Evolutionary conservation across 2,888 invertebrate genomes (phyloP).

Genomic region (Agonum fuliginosum): DNA sequence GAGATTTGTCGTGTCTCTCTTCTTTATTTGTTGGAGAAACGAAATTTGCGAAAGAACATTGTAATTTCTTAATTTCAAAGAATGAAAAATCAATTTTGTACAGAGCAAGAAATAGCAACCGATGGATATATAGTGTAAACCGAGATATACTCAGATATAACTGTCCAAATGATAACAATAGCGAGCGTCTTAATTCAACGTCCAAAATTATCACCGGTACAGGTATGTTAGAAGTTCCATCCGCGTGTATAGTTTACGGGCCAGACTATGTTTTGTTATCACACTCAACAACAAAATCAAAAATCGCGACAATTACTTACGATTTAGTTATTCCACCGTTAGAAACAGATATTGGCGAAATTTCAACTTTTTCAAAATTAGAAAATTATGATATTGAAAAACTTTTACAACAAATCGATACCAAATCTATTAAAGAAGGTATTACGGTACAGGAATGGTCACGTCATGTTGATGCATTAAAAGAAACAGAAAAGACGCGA

Average conservation of each 20-base stretch:
- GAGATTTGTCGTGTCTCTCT: constrained; percentile 16
- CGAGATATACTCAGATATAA: constrained; percentile 20
- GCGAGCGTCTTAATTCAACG: neutral
- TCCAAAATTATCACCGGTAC: constrained; percentile 8
- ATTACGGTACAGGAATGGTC: too few relatives aligned
- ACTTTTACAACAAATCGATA: too few relatives aligned
- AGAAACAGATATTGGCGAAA: neutral
- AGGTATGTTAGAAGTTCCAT: constrained; percentile 12
- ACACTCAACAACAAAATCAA: neutral
- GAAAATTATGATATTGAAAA: too few relatives aligned
- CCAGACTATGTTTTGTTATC: constrained; percentile 32
- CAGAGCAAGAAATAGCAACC: constrained; percentile 16
- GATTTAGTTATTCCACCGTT: constrained; percentile 20
- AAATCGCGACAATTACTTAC: neutral
- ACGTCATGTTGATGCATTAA: too few relatives aligned
- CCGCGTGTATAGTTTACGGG: constrained; percentile 29
- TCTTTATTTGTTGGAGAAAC: constrained; percentile 30
- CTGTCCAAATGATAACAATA: neutral
- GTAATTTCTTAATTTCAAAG: constrained; percentile 12
- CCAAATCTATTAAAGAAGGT: too few relatives aligned
- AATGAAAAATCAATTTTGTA: constrained; percentile 23
- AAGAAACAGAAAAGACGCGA: too few relatives aligned
- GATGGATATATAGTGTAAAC: constrained; percentile 52
- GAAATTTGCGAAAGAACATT: neutral
- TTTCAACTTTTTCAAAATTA: too few relatives aligned